Conservation (phyloP, 2,888 invertebrate species). For the Listrodromus nycthemerus region DNA sequence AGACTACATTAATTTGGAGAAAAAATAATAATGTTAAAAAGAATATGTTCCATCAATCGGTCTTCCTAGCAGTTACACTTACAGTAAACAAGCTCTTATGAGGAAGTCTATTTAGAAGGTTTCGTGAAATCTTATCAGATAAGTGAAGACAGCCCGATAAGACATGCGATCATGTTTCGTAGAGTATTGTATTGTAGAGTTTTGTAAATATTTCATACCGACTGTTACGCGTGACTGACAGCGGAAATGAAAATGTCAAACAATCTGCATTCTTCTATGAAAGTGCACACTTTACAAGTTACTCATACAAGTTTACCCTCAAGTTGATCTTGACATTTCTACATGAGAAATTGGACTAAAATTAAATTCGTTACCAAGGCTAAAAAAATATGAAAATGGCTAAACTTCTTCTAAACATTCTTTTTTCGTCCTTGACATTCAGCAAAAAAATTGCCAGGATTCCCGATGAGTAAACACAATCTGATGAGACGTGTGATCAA, state of each 20-base stretch:
- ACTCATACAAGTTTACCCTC: no score
- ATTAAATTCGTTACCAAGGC: no score
- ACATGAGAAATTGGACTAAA: no score
- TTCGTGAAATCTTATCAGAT: not conserved
- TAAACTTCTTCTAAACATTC: no score
- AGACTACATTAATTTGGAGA: conserved; percentile 67
- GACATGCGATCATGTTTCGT: not conserved
- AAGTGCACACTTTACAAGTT: no score
- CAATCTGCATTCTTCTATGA: not conserved
- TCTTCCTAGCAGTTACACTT: not conserved
- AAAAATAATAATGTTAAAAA: conserved; percentile 3
- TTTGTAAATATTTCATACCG: not conserved
- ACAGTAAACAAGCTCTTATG: not conserved
- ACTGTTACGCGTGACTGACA: not conserved
- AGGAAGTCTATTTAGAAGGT: not conserved
- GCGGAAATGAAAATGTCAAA: not conserved
- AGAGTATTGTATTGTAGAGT: no score
- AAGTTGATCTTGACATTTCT: no score
- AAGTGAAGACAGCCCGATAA: not conserved
- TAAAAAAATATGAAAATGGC: no score
- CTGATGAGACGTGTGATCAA: not conserved
- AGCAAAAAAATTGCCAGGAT: no score
- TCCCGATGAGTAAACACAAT: not conserved
- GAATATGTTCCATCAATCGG: not conserved
- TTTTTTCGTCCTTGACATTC: no score